These are phyloP conservation scores for Buteo buteo DNA, from an alignment of 2,113 vertebrate genomes.

Conservation along the genomic window DNA sequence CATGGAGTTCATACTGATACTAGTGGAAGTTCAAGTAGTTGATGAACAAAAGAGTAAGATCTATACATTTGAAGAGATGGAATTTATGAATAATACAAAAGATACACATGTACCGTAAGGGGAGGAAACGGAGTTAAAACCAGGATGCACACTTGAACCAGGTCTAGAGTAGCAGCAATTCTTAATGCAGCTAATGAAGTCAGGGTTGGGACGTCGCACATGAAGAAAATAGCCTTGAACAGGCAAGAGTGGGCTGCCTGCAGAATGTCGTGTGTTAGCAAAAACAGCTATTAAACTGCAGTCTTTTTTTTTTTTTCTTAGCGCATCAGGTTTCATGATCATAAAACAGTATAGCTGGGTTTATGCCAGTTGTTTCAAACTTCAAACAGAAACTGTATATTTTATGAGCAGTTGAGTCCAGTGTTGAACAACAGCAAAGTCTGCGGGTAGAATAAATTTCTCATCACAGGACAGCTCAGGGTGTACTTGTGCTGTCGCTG, in stretches of 20 bases:
- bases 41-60: neutral
- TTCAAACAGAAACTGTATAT: neutral
- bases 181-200: neutral
- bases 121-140: neutral
- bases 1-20: neutral
- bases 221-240: neutral
- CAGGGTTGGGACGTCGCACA: neutral
- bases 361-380: neutral
- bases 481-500: neutral
- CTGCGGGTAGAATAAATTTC: neutral
- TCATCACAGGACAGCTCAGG: neutral
- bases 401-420: neutral
- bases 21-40: neutral
- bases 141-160: neutral
- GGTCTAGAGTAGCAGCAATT: neutral
- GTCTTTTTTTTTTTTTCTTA: no score
- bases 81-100: neutral
- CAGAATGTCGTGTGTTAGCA: neutral
- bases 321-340: neutral
- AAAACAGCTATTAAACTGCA: neutral
- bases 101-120: neutral
- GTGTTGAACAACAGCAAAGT: neutral
- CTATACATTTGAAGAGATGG: neutral
- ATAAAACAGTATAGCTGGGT: neutral
- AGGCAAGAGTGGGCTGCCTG: neutral